Base-by-base conservation (phyloP, 2,797 vertebrate species). In the Danio choprae region DNA sequence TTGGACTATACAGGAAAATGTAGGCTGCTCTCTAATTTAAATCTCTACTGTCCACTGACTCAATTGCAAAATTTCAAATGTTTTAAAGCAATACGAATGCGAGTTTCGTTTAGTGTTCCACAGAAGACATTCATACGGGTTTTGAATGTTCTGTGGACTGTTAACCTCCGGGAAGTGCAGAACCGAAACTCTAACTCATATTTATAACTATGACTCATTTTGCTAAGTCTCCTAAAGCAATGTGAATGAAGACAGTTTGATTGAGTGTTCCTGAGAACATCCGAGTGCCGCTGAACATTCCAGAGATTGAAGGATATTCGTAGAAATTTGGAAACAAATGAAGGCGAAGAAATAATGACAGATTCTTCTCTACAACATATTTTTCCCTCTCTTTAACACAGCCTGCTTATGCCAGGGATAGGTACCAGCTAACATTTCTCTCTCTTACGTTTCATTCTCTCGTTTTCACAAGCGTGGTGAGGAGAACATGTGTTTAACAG, bases 401-500 rank as follows among this genome's bases (percentile, higher is more conserved):
- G 18, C 77, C 67, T 7, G 7, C 16, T 59, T 18, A 20, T 72
- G 4, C 18, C 8, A 53, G 15, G 46, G 13, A 51, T 63, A 71
- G 6, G 11, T 43, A 15, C 13, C 48, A 59, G 64, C 15, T 60
- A 18, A 62, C 56, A 43, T 12, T 13, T 62, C 70, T 72, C 22
- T 51, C 10, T 40, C 40, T 53, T 16, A 15, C 12, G 12, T 20
- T 13, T 69, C 1, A 20, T 15, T 13, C 20, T 15, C 0, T 71
- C 20, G 40, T 38, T 15, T 38, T 38, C 3, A 29, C 7, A 6
- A 20, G 67, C 0, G 3, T 2, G 20, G 68, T 72, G 46, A 71
- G 15, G n/a, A 53, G 20, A 63, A 38, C 58, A 77, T 46, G 48
- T 72, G 77, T 64, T 79, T 63, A 62, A 64, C 77, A 79, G 67